Conservation (phyloP, 2,113 vertebrate species). For the Columba janthina region DNA sequence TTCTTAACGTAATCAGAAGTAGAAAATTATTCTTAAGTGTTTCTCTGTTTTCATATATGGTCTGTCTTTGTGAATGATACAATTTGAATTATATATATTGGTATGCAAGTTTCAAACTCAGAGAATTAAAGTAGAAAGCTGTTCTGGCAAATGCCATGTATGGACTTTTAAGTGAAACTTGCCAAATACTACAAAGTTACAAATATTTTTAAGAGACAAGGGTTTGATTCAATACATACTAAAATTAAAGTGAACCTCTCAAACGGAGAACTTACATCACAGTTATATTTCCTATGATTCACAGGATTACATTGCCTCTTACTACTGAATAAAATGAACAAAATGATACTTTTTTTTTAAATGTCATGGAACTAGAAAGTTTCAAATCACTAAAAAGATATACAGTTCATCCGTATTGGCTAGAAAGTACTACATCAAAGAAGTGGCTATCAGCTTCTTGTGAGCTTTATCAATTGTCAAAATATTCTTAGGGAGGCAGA, state of each 20-base stretch:
- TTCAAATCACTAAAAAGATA: not conserved
- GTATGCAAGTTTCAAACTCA: not conserved
- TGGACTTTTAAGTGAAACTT: not conserved
- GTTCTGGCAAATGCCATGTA: not conserved
- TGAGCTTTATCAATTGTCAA: not conserved
- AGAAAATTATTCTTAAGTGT: not conserved
- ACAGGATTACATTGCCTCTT: not conserved
- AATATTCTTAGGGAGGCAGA: not conserved
- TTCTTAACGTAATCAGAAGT: not conserved
- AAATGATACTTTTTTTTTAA: fast-evolving
- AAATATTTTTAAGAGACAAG: not conserved
- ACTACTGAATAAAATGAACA: not conserved
- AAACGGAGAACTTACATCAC: not conserved
- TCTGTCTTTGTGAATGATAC: not conserved
- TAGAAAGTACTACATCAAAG: not conserved
- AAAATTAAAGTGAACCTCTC: not conserved
- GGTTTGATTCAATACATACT: not conserved
- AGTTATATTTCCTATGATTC: not conserved
- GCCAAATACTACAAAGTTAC: not conserved
- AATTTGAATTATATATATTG: not conserved
- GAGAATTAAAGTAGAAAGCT: not conserved
- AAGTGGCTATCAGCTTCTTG: not conserved
- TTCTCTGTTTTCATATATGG: not conserved
- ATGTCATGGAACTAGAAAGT: not conserved
- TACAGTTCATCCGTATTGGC: fast-evolving